These are phyloP conservation scores for Teinopalpus imperialis DNA, from an alignment of 2,888 invertebrate genomes.

Conservation along the genomic window DNA sequence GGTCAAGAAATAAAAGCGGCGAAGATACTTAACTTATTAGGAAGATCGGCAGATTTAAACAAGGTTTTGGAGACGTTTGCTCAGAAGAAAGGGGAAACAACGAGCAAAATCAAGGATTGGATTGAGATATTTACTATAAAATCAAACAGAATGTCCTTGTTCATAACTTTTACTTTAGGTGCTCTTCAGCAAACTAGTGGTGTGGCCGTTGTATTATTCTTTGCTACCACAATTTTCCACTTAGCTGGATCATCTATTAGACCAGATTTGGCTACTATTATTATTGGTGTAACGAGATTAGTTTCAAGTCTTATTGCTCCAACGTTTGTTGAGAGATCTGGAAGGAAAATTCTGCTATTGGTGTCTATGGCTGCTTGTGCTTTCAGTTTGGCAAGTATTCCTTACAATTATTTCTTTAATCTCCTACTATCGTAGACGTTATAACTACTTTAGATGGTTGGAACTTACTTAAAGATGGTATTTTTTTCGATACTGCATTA, in stretches of 20 bases:
- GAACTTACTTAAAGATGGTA: too few species aligned
- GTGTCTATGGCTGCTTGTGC: conserved; percentile 41
- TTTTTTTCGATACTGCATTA: too few species aligned
- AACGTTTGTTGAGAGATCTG: conserved; percentile 44
- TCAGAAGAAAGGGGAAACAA: conserved; percentile 27
- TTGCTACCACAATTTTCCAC: conserved; percentile 46
- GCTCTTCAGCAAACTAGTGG: conserved; percentile 46
- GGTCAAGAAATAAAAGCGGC: conserved; percentile 40
- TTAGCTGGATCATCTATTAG: conserved; percentile 42
- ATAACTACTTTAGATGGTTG: too few species aligned
- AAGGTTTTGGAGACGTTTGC: conserved; percentile 36
- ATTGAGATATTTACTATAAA: conserved; percentile 39
- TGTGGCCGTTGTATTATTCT: conserved; percentile 42
- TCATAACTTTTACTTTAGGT: conserved; percentile 40
- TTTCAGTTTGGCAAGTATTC: conserved; percentile 36
- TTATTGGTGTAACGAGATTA: conserved; percentile 40
- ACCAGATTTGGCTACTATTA: conserved; percentile 46
- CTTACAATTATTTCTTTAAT: background rate
- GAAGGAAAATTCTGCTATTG: conserved; percentile 43
- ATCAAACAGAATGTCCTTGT: conserved; percentile 42
- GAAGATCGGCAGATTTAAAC: conserved; percentile 39
- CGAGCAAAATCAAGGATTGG: conserved; percentile 35
- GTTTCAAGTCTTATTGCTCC: conserved; percentile 42
- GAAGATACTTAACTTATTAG: conserved; percentile 41
- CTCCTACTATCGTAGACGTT: too few species aligned